These are phyloP conservation scores for Monopis laevigella DNA, from an alignment of 2,888 invertebrate species.

Conservation along the genomic window DNA sequence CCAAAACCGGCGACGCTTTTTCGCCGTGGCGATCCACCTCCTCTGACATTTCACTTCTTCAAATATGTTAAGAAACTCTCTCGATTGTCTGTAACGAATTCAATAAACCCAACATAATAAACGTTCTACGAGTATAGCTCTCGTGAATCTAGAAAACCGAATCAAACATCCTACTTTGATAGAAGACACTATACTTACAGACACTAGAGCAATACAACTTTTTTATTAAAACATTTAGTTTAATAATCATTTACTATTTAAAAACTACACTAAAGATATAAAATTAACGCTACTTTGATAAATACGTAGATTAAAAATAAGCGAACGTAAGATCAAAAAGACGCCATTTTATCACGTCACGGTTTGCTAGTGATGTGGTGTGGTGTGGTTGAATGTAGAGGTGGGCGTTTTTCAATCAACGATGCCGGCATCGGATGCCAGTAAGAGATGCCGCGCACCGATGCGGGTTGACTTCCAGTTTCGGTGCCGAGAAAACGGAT, in stretches of 20 bases:
- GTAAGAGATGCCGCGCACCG: no score
- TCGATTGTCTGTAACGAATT: constrained; percentile 49
- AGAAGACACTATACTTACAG: not conserved
- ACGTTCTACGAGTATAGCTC: not conserved
- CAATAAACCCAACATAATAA: no score
- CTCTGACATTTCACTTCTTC: constrained; percentile 64
- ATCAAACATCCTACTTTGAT: no score
- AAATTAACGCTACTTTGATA: not conserved
- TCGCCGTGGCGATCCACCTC: constrained; percentile 59
- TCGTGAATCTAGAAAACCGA: no score
- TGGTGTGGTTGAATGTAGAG: no score
- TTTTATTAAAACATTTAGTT: no score
- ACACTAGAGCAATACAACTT: not conserved
- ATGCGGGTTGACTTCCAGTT: no score
- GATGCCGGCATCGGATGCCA: no score
- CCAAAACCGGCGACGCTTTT: constrained; percentile 40
- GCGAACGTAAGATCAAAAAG: constrained; percentile 36
- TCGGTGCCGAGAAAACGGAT: no score
- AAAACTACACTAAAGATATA: no score
- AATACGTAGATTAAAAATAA: constrained; percentile 18
- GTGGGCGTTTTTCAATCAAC: no score
- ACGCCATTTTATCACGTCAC: constrained; percentile 51
- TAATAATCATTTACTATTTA: no score
- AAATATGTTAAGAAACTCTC: constrained; percentile 46
- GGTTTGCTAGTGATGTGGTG: not conserved